Conservation (phyloP, 2,797 vertebrate species). For the Coregonus suidteri region DNA sequence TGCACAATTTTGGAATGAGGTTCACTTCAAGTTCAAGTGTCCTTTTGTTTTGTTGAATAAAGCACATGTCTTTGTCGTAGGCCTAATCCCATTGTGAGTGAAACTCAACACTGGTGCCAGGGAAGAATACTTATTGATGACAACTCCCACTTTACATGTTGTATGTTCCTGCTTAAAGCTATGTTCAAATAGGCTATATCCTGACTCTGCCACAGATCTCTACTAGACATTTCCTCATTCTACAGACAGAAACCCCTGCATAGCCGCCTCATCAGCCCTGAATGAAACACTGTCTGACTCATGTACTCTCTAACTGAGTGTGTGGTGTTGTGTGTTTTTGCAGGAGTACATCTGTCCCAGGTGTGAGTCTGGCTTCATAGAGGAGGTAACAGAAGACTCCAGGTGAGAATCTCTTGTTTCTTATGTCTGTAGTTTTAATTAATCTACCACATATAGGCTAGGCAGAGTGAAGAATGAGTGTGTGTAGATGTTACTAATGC, state of each 20-base stretch:
- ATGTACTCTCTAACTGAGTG: neutral
- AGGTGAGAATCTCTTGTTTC: slow-evolving; percentile 74
- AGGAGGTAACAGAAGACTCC: slow-evolving; percentile 96
- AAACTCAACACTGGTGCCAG: neutral
- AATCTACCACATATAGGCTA: neutral
- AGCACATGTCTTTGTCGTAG: too few relatives aligned
- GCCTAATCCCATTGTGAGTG: too few relatives aligned
- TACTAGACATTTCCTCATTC: slow-evolving; percentile 2
- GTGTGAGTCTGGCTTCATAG: slow-evolving; percentile 96
- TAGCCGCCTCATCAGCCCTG: neutral
- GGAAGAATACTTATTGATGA: too few relatives aligned
- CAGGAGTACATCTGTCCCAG: slow-evolving; percentile 95
- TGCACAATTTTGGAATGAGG: too few relatives aligned
- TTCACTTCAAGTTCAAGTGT: too few relatives aligned
- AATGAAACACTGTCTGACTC: neutral
- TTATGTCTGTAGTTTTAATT: neutral
- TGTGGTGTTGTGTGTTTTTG: neutral
- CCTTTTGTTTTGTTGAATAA: too few relatives aligned
- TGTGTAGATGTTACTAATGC: slow-evolving; percentile 31
- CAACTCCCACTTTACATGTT: neutral
- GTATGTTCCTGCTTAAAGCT: neutral
- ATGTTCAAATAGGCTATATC: neutral
- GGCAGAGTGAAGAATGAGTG: neutral
- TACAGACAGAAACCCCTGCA: neutral
- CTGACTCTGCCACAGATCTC: neutral